Base-by-base conservation (phyloP, 2,797 vertebrate species). In the Adelosebastes latens region DNA sequence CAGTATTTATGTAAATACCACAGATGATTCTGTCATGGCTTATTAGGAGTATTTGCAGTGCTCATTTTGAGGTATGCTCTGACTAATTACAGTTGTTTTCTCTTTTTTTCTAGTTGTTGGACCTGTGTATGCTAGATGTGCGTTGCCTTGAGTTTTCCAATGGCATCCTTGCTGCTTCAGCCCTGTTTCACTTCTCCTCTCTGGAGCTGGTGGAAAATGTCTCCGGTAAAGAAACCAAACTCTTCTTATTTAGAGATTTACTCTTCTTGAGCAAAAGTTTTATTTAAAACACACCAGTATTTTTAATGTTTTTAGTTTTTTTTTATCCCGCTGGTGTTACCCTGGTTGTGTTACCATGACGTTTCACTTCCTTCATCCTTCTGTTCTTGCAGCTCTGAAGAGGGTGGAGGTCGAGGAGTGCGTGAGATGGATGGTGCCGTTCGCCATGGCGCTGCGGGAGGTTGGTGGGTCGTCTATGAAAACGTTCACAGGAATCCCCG, bases 171-270 rank as follows among this genome's bases (percentile, higher is more conserved):
- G 98, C 98, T 55, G 99, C 98, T 31, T 97, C 98, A 3, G 98
- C 97, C 64, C 92, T 99, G 49, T 99, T 98, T 91, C 98, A 99
- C 86, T 99, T 99, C 93, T 98, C 97, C 1, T 98, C 97, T 0
- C 83, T 96, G 64, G 97, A 99, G 74, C 70, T 99, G 83, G 97
- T 98, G 91, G 95, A 97, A 79, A 99, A 94, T 16, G 98, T 99
- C 86, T 98, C 98, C 65, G 99, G 99, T 99, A 95, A 82, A 34
- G 5, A n/a, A 10, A 27, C 16, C 0, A 7, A 46, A 1, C 1
- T 16, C 12, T 1, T 64, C 5, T 4, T 6, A 4, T n/a, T 29
- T 25, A 0, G 4, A 20, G n/a, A 34, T 32, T 0, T 7, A 18
- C n/a, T 74, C 24, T n/a, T 20, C 2, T 59, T 39, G 9, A 55